A percentile compares a stretch with the other conserved stretches of the same genome.
phyloP scores from a whole-genome alignment of 2,797 vertebrate genomes.

The Hipposideros larvatus region DNA sequence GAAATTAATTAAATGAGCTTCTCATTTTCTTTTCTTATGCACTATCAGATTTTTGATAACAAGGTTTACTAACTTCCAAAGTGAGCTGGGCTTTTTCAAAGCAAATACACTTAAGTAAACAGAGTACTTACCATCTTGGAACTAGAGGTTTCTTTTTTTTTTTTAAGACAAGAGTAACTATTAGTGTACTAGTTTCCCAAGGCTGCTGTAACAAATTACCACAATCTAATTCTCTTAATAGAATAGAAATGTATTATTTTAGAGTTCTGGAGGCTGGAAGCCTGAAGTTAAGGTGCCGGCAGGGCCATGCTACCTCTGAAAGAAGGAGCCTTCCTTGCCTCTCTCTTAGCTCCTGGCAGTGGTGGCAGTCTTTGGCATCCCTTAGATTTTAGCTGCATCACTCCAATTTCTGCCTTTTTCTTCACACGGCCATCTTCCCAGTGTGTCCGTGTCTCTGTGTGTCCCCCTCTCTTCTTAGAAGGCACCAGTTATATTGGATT shows the following conservation, averaged over 20 bases:
- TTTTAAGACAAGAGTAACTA: neutral
- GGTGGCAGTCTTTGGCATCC: neutral
- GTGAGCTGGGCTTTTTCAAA: neutral
- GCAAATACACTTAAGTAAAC: neutral
- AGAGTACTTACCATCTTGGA: no score
- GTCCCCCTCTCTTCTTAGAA: neutral
- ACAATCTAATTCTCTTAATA: neutral
- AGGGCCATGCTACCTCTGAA: neutral
- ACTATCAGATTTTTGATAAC: neutral
- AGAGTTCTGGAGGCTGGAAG: neutral
- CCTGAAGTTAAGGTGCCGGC: neutral
- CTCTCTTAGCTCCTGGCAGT: neutral
- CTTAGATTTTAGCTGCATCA: neutral
- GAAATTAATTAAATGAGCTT: neutral
- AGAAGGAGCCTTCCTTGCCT: no score
- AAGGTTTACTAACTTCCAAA: neutral
- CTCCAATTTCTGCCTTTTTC: neutral
- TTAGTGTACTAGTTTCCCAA: neutral
- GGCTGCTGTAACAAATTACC: neutral
- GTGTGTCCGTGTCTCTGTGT: neutral
- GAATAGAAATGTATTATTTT: neutral
- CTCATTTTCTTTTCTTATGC: neutral
- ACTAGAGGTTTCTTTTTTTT: neutral
- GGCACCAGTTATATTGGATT: neutral
- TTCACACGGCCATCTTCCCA: neutral